Conservation (phyloP, 2,113 vertebrate species). For the Chionomys nivalis region DNA sequence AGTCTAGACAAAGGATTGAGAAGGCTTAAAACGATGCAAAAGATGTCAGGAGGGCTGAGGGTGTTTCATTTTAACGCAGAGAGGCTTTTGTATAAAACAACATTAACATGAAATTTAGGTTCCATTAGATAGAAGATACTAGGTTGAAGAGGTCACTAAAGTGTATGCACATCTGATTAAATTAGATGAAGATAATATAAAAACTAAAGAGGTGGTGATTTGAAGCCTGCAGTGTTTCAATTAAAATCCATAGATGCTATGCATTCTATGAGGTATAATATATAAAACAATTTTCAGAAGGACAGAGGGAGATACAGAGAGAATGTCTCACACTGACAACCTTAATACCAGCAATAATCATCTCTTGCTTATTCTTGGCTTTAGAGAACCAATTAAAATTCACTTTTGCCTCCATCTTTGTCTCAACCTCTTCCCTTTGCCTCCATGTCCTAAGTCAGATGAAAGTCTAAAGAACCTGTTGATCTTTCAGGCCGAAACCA, state of each 20-base stretch:
- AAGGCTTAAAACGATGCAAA: background rate
- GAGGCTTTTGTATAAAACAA: background rate
- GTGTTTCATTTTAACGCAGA: background rate
- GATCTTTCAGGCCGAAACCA: background rate
- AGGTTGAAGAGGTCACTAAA: background rate
- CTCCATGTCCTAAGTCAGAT: background rate
- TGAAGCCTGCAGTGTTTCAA: background rate
- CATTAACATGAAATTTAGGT: conserved; percentile 8
- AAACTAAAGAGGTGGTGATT: background rate
- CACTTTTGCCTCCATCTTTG: background rate
- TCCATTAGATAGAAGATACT: conserved; percentile 6
- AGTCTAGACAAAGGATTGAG: background rate
- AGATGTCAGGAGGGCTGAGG: background rate
- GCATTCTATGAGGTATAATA: background rate
- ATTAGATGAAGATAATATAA: conserved; percentile 11
- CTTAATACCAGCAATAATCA: no score
- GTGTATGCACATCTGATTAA: background rate
- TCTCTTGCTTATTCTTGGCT: background rate
- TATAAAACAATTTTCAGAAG: background rate
- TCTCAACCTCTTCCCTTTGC: background rate
- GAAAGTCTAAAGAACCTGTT: background rate
- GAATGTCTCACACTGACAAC: background rate
- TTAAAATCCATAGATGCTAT: background rate
- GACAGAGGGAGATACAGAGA: background rate
- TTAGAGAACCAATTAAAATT: background rate